A percentile compares a stretch with the other conserved stretches of the same genome.
Evolutionary conservation across 1,140 invertebrate species (phyloP).

Genomic region (Lasaia peninsularis): DNA sequence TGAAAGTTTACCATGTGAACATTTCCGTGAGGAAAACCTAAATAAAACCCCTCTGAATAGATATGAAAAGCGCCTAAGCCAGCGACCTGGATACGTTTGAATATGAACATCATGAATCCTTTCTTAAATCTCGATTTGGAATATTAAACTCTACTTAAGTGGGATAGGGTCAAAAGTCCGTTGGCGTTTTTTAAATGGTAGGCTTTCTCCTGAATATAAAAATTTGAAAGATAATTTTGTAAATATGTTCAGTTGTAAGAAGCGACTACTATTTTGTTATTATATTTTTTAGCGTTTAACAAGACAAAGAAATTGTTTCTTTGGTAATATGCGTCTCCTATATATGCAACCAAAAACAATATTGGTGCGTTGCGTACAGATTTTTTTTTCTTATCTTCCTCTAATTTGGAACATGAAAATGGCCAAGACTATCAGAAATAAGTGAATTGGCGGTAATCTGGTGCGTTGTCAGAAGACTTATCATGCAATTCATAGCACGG

Average conservation of each 20-base stretch:
- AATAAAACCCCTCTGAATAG: neutral
- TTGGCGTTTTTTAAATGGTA: neutral
- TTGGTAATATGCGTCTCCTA: too few species aligned
- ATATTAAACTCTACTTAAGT: neutral
- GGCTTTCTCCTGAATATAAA: neutral
- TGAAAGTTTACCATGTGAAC: neutral
- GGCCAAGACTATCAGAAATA: too few species aligned
- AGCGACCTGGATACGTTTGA: constrained; percentile 4
- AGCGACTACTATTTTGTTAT: neutral
- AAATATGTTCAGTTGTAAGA: neutral
- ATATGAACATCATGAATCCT: constrained; percentile 5
- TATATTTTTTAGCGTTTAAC: too few species aligned
- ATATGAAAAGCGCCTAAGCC: constrained; percentile 8
- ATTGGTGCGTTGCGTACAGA: too few species aligned
- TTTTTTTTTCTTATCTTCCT: too few species aligned
- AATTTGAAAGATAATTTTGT: neutral
- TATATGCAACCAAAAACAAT: too few species aligned
- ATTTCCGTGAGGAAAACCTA: neutral
- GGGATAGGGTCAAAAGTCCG: neutral
- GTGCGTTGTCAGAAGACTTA: too few species aligned
- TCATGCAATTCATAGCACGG: too few species aligned
- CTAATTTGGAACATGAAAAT: too few species aligned
- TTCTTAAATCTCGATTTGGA: neutral
- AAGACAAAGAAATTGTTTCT: too few species aligned
- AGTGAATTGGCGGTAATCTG: too few species aligned